Base-by-base conservation (phyloP, 2,113 vertebrate genomes). In the Ciconia stormi region DNA sequence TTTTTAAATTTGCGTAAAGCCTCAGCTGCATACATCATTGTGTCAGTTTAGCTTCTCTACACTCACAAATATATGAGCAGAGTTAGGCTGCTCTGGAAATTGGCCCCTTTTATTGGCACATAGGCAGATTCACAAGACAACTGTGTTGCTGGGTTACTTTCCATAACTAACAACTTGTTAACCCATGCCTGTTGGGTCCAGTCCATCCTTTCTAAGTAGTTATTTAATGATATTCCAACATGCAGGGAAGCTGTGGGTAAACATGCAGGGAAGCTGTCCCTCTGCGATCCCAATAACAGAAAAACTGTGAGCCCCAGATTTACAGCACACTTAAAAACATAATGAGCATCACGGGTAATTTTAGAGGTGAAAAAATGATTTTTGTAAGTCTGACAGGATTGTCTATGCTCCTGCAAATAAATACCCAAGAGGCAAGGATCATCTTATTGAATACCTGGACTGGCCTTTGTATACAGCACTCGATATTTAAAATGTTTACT, bases 31-130 rank as follows among this genome's bases (percentile, higher is more conserved):
- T 49, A 69, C n/a, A 72, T 82, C 82, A 25, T 2, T 22, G 34
- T 47, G 74, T 25, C 85, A 90, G 82, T 46, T 87, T 5, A 82
- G 87, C 73, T 62, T 65, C 84, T 71, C 59, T 13, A 9, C 11
- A 11, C 23, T 69, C 78, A 89, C 0, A 4, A 69, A 76, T 63
- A 72, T 13, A 96, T 29, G 59, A 84, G 80, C 38, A 38, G 95
- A 89, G 77, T 52, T 34, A 9, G 17, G 47, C 17, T 74, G 52
- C 55, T 71, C 47, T 81, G 90, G 72, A 95, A 92, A 95, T 74
- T 59, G 52, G 82, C 61, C 86, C 27, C 34, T 74, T 96, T 96
- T 92, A 84, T 47, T 87, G 96, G 90, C 96, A 97, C 76, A 89
- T 3, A 88, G 91, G 93, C 74, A 93, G 95, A 92, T 92, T 90